Percentiles rank a stretch among this genome's conserved stretches.
Evolutionary conservation across 2,888 invertebrate species (phyloP).

Genomic region (Tortricodes alternella): DNA sequence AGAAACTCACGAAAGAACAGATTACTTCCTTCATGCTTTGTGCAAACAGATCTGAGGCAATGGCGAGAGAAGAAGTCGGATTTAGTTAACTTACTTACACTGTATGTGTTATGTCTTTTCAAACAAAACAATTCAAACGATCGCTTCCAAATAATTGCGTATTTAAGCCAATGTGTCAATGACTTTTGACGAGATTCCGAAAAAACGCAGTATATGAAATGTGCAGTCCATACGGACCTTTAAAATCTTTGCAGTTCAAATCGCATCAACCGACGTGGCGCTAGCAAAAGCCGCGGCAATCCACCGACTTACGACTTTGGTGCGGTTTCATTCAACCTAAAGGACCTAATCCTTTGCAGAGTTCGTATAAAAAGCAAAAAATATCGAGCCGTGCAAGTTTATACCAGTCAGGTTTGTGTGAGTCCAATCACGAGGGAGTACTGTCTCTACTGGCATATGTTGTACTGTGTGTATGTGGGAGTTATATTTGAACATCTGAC

Average conservation of each 20-base stretch:
- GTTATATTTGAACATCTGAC: slow-evolving; percentile 9
- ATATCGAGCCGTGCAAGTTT: slow-evolving; percentile 14
- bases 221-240: not conserved
- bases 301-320: slow-evolving; percentile 21
- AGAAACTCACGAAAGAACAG: no score
- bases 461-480: not conserved
- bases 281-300: slow-evolving; percentile 1
- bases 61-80: no score
- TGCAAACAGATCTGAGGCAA: no score
- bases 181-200: not conserved
- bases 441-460: not conserved
- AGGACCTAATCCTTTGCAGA: slow-evolving; percentile 18
- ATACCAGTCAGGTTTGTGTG: not conserved
- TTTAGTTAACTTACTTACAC: no score
- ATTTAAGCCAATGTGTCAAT: not conserved
- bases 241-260: slow-evolving; percentile 5
- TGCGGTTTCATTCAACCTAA: slow-evolving; percentile 22
- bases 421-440: slow-evolving; percentile 21
- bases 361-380: slow-evolving; percentile 24
- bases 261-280: slow-evolving; percentile 1
- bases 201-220: no score
- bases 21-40: no score
- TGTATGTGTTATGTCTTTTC: no score
- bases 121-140: no score
- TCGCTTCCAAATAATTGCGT: no score